phyloP scores from a whole-genome alignment of 1,140 invertebrate species.

The Teleopsis dalmanni region DNA sequence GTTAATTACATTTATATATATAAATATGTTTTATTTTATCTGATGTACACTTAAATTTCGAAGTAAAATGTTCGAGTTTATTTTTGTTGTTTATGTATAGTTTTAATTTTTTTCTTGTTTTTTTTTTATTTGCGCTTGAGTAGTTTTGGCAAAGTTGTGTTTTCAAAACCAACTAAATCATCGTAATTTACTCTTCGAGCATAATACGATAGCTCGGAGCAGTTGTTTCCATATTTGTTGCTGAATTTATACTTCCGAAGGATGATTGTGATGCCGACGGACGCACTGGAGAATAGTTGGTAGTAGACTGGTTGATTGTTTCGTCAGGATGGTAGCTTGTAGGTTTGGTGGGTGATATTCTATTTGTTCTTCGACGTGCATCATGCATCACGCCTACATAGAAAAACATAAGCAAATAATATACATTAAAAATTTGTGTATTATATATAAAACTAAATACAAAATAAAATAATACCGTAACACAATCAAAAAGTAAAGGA shows the following conservation, averaged over 20 bases:
- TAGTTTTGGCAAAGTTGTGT: too few species aligned
- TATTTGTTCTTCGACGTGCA: slow-evolving; percentile 7
- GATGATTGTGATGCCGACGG: slow-evolving; percentile 8
- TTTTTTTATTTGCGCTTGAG: too few species aligned
- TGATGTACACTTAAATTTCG: too few species aligned
- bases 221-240: slow-evolving; percentile 4
- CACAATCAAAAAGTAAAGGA: too few species aligned
- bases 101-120: too few species aligned
- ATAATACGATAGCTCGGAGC: slow-evolving; percentile 4
- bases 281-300: slow-evolving; percentile 11
- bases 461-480: too few species aligned
- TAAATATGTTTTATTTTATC: too few species aligned
- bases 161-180: too few species aligned
- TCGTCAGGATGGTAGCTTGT: slow-evolving; percentile 13
- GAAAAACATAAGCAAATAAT: background rate
- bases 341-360: slow-evolving; percentile 1
- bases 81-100: too few species aligned
- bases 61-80: too few species aligned
- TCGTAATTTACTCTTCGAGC: slow-evolving; percentile 3
- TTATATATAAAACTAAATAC: too few species aligned
- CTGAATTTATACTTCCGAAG: slow-evolving; percentile 13
- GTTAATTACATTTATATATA: too few species aligned
- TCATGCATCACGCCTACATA: slow-evolving; percentile 13
- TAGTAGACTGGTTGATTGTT: slow-evolving; percentile 12
- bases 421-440: background rate